These are phyloP conservation scores for Drosophila sp. DNA, from an alignment of 1,140 invertebrate genomes.

Conservation along the genomic window DNA sequence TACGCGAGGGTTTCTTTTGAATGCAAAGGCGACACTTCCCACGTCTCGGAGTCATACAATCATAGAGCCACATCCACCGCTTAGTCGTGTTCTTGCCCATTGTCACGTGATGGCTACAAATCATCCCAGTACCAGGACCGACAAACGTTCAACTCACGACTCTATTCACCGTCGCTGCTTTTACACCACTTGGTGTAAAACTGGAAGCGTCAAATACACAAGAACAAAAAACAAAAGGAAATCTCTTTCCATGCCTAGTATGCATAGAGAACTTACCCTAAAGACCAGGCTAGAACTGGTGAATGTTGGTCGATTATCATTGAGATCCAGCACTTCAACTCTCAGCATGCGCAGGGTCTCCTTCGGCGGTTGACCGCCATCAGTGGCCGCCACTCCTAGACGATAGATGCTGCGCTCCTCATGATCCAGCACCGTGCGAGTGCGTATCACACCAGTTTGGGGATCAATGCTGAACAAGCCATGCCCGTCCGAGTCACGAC, in stretches of 20 bases:
- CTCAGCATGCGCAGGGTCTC: slow-evolving; percentile 91
- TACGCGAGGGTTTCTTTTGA: slow-evolving; percentile 51
- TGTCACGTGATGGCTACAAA: slow-evolving; percentile 83
- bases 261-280: slow-evolving; percentile 86
- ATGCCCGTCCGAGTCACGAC: slow-evolving; percentile 92
- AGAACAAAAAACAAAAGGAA: slow-evolving; percentile 34
- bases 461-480: slow-evolving; percentile 94
- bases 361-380: slow-evolving; percentile 91
- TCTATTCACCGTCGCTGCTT: slow-evolving; percentile 30
- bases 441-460: slow-evolving; percentile 93
- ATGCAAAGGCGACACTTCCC: slow-evolving; percentile 54
- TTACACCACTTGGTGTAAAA: slow-evolving; percentile 62
- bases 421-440: slow-evolving; percentile 93
- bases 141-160: slow-evolving; percentile 74
- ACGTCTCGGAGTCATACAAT: slow-evolving; percentile 33
- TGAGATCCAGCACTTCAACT: slow-evolving; percentile 94
- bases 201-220: slow-evolving; percentile 79
- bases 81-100: slow-evolving; percentile 80
- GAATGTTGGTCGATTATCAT: slow-evolving; percentile 95
- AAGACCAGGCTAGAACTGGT: slow-evolving; percentile 94
- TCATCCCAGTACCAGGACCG: slow-evolving; percentile 60
- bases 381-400: slow-evolving; percentile 92
- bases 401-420: slow-evolving; percentile 94
- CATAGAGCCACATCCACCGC: slow-evolving; percentile 42
- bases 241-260: slow-evolving; percentile 52